phyloP scores from a whole-genome alignment of 1,140 invertebrate genomes.

The Ostrea edulis region DNA sequence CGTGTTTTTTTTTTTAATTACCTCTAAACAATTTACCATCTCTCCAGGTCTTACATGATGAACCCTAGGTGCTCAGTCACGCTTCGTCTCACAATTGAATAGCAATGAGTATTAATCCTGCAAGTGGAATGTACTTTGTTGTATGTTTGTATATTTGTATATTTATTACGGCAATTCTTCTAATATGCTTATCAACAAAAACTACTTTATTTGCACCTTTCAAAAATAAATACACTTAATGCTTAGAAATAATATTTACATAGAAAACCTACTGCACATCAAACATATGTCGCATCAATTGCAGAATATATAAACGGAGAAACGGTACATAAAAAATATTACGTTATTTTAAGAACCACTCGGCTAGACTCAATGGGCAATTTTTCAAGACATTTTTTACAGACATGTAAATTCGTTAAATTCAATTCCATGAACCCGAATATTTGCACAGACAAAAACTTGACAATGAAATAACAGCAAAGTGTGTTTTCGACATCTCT shows the following conservation, averaged over 20 bases:
- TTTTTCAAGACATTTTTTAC: constrained; percentile 33
- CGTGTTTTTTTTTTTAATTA: no score
- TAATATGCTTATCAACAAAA: neutral
- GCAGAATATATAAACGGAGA: neutral
- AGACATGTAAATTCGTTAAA: constrained; percentile 36
- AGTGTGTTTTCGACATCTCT: constrained; percentile 18
- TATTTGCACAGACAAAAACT: constrained; percentile 35
- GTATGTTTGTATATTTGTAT: neutral
- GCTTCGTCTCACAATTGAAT: no score
- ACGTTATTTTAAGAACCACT: constrained; percentile 31
- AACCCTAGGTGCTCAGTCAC: no score
- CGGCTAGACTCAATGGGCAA: constrained; percentile 22
- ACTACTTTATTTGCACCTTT: neutral
- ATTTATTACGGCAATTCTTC: neutral
- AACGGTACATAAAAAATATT: constrained; percentile 1
- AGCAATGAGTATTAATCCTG: no score
- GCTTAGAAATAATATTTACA: neutral
- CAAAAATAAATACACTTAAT: neutral
- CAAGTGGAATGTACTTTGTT: no score
- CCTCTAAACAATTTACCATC: no score
- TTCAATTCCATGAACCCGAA: constrained; percentile 31
- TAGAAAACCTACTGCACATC: neutral
- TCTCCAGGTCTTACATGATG: no score
- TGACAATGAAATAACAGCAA: constrained; percentile 30
- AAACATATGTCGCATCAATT: neutral